phyloP scores from a whole-genome alignment of 2,113 vertebrate species.

The Pampusana beccarii region DNA sequence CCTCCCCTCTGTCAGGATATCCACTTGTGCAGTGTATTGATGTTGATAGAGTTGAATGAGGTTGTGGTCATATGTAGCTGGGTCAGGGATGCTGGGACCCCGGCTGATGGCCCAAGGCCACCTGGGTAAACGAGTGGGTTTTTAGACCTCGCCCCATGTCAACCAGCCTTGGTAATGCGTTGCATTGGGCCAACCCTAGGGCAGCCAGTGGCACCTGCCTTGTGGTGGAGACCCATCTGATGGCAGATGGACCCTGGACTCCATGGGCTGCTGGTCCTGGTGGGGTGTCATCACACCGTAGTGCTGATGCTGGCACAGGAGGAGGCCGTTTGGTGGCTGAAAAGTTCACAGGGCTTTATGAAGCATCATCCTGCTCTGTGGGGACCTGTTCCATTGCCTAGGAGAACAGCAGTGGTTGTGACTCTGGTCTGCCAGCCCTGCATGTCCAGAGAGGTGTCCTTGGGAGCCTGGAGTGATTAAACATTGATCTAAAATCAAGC shows the following conservation, averaged over 20 bases:
- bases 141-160: not conserved
- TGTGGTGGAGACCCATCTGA: not conserved
- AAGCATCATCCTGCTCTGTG: rapidly evolving
- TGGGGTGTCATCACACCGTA: rapidly evolving
- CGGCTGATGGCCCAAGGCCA: not conserved
- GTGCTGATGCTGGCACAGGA: not conserved
- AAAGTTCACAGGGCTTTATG: not conserved
- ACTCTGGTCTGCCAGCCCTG: not conserved
- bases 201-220: not conserved
- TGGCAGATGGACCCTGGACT: no score
- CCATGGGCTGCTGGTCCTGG: not conserved
- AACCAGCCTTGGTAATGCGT: rapidly evolving
- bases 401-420: not conserved
- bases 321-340: not conserved
- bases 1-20: not conserved
- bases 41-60: not conserved
- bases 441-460: not conserved
- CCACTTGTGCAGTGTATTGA: rapidly evolving
- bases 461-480: not conserved
- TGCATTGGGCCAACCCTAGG: not conserved
- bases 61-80: rapidly evolving
- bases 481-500: not conserved
- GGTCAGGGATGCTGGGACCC: not conserved
- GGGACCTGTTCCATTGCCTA: not conserved
- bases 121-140: not conserved